Evolutionary conservation across 2,888 invertebrate genomes (phyloP), one percentile per base, ranked within the genome.

Genomic region (Poecilobothrus nobilitatus): DNA sequence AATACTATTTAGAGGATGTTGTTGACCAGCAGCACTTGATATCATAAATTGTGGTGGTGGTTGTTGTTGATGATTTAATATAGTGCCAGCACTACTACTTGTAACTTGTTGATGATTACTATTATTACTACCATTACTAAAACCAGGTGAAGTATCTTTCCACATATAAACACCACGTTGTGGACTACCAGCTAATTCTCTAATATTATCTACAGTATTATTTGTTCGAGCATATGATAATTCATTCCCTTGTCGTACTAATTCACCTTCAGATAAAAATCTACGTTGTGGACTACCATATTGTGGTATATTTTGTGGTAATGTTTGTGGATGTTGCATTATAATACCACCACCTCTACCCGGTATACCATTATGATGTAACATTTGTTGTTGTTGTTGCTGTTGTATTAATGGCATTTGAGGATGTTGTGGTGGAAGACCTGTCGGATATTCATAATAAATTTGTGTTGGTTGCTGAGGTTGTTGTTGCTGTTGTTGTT

Each of bases 181-280:
- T 67, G 94, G 94, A 67, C 92, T 92, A 66, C 93, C 91, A 65
- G 94, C 94, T 76, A 94, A 84, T 80, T 94, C 94, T 72, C 94
- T 87, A 77, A 94, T 92, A 82, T 93, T 93, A 82, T 92, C 92
- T 73, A 91, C 91, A 68, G 90, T 90, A 80, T 89, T 90, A 82
- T 88, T 91, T 73, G 88, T 87, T 71, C 89, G 84, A 1, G 89
- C 85, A 77, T 89, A 89, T 2, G 86, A 84, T 71, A 89, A 84
- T 75, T 88, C 89, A 65, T 74, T 74, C 69, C 85, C 85, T 76
- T 88, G 88, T 74, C 91, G 86, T 74, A 91, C 87, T 77, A 92
- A 83, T 85, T 94, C 91, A 74, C 94, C 89, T 84, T 94, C 89
- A 74, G 91, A 90, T 78, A 94, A 86, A 82, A 92, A 92, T 72